Percentiles rank a stretch among this genome's conserved stretches.
Evolutionary conservation across 2,888 invertebrate species (phyloP).

Genomic region (Hetaerina titia): DNA sequence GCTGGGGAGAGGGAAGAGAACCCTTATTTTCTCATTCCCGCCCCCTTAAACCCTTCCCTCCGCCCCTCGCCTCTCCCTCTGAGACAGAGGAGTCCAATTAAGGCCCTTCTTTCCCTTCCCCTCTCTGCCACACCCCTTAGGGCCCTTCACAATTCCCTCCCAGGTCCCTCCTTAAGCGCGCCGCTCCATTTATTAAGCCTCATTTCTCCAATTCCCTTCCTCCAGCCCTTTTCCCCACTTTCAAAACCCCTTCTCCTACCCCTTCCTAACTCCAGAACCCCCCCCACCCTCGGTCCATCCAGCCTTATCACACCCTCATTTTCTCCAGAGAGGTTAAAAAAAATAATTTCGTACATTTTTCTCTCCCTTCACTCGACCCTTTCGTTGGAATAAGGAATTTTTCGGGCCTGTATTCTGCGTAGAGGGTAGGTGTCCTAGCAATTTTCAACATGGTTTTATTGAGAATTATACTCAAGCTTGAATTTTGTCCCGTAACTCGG

Average conservation of each 20-base stretch:
- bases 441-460: no score
- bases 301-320: slow-evolving; percentile 32
- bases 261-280: background rate
- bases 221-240: slow-evolving; percentile 33
- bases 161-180: slow-evolving; percentile 47
- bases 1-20: background rate
- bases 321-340: slow-evolving; percentile 4
- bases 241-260: background rate
- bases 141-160: slow-evolving; percentile 32
- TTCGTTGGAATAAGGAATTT: background rate
- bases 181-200: slow-evolving; percentile 54
- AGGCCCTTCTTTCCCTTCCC: slow-evolving; percentile 30
- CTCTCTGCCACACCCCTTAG: background rate
- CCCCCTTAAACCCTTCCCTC: background rate
- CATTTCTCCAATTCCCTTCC: slow-evolving; percentile 44
- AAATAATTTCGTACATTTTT: background rate
- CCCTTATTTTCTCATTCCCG: background rate
- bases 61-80: background rate
- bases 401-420: background rate
- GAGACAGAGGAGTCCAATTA: slow-evolving; percentile 15
- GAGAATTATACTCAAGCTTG: no score
- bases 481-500: no score
- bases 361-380: background rate
- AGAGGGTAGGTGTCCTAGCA: background rate
- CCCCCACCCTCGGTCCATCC: background rate